Conservation (phyloP, 2,113 vertebrate genomes). For the Andinoacara biseriatus region DNA sequence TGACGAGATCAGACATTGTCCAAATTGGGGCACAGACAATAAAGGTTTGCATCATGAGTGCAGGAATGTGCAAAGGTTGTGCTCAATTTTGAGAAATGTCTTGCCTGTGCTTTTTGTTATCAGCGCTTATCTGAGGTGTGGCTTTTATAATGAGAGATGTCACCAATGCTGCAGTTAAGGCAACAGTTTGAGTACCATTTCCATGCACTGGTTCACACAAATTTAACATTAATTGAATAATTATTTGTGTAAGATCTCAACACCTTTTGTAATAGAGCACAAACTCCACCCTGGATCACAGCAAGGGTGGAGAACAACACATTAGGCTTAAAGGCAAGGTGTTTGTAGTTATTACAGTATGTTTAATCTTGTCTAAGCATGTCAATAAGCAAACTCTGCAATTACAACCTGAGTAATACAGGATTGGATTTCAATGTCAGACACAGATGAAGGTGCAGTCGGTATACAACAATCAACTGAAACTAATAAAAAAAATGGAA, state of each 20-base stretch:
- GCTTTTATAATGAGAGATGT: neutral
- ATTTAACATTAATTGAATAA: neutral
- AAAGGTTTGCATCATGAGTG: constrained; percentile 2
- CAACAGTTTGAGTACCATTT: neutral
- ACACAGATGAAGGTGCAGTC: neutral
- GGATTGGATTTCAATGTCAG: neutral
- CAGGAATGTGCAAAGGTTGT: constrained; percentile 13
- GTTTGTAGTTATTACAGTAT: neutral
- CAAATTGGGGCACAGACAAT: constrained; percentile 59
- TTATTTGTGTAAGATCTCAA: neutral
- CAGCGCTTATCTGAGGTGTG: neutral
- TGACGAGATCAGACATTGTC: constrained; percentile 55
- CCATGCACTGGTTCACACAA: neutral
- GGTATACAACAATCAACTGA: neutral
- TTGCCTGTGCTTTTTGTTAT: neutral
- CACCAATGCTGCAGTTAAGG: neutral
- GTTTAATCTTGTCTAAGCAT: constrained; percentile 13
- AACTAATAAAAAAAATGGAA: neutral
- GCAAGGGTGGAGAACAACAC: neutral
- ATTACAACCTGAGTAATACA: neutral
- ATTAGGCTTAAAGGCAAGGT: constrained; percentile 34
- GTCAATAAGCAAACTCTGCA: constrained; percentile 18
- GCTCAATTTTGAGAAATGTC: neutral
- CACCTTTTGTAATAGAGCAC: neutral
- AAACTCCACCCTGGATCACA: constrained; percentile 29